Evolutionary conservation across 2,113 vertebrate genomes (phyloP).

Genomic region (Lophius piscatorius): DNA sequence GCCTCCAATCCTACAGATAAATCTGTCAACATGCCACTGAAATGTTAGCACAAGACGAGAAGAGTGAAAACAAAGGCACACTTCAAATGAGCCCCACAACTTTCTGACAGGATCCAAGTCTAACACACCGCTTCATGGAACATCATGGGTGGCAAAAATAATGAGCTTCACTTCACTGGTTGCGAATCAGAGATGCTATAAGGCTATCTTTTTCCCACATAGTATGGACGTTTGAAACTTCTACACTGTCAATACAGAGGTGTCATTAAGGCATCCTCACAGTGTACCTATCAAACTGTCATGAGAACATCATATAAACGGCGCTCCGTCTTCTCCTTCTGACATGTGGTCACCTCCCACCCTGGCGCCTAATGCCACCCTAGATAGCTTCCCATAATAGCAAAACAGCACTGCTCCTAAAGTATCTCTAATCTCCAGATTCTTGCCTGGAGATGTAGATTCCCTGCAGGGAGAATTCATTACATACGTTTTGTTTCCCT

Average conservation of each 20-base stretch:
- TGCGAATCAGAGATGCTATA: constrained; percentile 26
- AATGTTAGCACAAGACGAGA: constrained; percentile 24
- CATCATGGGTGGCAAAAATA: constrained; percentile 50
- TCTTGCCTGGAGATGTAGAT: background rate
- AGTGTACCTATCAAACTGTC: background rate
- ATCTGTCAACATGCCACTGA: constrained; percentile 50
- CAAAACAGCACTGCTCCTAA: background rate
- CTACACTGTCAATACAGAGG: background rate
- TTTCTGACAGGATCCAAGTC: constrained; percentile 61
- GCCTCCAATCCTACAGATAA: constrained; percentile 45
- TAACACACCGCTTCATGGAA: constrained; percentile 7
- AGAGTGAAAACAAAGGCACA: constrained; percentile 59
- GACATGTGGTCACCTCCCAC: background rate
- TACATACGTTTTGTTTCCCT: background rate
- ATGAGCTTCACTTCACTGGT: constrained; percentile 58
- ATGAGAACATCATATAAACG: background rate
- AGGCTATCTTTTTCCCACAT: constrained; percentile 37
- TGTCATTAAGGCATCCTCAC: background rate
- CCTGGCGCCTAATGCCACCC: background rate
- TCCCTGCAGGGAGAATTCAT: background rate
- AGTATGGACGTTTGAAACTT: constrained; percentile 9
- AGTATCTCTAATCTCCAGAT: background rate
- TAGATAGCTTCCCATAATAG: background rate
- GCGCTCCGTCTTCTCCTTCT: background rate
- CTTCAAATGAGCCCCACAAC: constrained; percentile 61